Conservation (phyloP, 2,888 invertebrate species). For the Antitype chi region DNA sequence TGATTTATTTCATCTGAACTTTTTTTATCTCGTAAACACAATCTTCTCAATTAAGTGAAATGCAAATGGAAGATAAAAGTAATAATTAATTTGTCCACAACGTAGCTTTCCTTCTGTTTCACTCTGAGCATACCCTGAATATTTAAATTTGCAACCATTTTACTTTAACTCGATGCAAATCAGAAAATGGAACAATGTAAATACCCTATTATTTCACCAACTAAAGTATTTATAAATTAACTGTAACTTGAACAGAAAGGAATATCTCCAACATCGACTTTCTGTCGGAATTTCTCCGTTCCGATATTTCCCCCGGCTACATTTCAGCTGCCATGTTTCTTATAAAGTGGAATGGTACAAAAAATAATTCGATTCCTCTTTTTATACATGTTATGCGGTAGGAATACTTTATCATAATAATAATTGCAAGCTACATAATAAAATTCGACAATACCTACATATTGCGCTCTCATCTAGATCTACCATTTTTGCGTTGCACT, state of each 20-base stretch:
- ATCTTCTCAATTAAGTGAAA: slow-evolving; percentile 25
- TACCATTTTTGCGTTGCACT: too few relatives aligned
- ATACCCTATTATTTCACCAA: slow-evolving; percentile 14
- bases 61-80: slow-evolving; percentile 20
- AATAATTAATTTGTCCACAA: slow-evolving; percentile 2
- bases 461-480: background rate
- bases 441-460: background rate
- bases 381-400: background rate
- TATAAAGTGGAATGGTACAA: background rate
- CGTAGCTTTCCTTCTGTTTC: slow-evolving; percentile 4
- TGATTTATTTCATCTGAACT: background rate
- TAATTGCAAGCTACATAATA: background rate
- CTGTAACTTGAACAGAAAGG: slow-evolving; percentile 2
- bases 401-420: too few relatives aligned
- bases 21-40: slow-evolving; percentile 19
- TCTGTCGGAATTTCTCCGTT: slow-evolving; percentile 19
- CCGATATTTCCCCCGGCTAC: slow-evolving; percentile 37
- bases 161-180: slow-evolving; percentile 2
- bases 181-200: slow-evolving; percentile 7
- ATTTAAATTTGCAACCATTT: slow-evolving; percentile 24
- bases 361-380: slow-evolving; percentile 7
- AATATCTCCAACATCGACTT: slow-evolving; percentile 17
- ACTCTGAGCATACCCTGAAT: background rate
- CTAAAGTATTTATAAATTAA: slow-evolving; percentile 21
- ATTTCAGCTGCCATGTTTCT: slow-evolving; percentile 34